Conservation (phyloP, 2,797 vertebrate species). For the Coluber constrictor region DNA sequence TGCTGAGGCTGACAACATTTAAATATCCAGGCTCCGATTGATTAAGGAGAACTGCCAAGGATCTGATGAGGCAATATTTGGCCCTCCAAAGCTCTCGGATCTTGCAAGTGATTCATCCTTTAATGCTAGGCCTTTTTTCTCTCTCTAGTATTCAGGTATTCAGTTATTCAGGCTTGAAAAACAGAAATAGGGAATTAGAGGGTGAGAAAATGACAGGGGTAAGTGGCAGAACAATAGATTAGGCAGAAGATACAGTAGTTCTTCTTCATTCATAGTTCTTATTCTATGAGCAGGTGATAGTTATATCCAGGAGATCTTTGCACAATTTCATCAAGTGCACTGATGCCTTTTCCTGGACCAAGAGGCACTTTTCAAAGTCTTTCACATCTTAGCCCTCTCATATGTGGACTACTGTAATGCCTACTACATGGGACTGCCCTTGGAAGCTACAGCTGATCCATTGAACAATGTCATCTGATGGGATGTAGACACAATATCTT, state of each 20-base stretch:
- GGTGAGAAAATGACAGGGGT: not conserved
- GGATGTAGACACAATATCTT: not conserved
- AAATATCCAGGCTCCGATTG: not conserved
- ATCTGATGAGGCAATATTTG: not conserved
- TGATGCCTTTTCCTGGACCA: not conserved
- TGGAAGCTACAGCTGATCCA: not conserved
- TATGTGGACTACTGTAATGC: not conserved
- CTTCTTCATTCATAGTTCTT: not conserved
- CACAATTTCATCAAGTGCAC: not conserved
- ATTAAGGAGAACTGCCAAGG: not conserved
- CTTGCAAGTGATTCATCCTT: not conserved
- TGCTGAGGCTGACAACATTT: not conserved
- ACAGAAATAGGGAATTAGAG: not conserved
- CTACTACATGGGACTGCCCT: not conserved
- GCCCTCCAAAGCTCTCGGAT: not conserved
- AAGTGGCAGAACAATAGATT: not conserved
- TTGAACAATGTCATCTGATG: not conserved
- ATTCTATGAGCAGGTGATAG: not conserved
- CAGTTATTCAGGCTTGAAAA: not conserved
- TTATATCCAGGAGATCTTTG: not conserved
- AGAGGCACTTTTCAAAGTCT: not conserved
- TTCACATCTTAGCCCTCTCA: not conserved
- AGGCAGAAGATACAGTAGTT: not conserved
- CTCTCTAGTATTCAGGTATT: not conserved
- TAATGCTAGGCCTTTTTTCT: not conserved